Base-by-base conservation (phyloP, 2,888 invertebrate genomes). In the Micoletzkya japonica region DNA sequence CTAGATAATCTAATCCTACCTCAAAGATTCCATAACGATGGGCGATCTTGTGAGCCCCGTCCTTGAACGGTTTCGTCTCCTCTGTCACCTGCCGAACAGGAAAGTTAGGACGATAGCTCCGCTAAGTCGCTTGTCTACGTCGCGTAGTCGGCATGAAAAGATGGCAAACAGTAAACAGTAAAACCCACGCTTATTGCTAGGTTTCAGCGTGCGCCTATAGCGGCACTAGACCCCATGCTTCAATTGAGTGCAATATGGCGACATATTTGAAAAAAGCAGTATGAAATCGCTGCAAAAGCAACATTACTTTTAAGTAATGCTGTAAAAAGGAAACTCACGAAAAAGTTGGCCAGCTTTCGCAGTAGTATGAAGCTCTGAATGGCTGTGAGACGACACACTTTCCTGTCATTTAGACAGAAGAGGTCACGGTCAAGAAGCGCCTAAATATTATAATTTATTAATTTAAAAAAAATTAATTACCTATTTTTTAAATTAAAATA, bases 371-470 rank as follows among this genome's bases (percentile, higher is more conserved):
- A 54, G 26, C 54, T 66, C 32, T 66, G 64, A 7, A 66, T 66
- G 20, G 52, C 36, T 3, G 64, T 24, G 26, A 66, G 64, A n/a
- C 64, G 52, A 10, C 64, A 66, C 10, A 54, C 54, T 28, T 54
- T 44, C n/a, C 75, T 71, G 60, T 77, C 78, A 10, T 70, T 44
- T 30, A 79, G 66, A 64, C 74, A 59, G 60, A 77, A 79, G 0
- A 79, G 36, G 28, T 79, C 77, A 30, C 70, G 74, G 58, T 79
- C 79, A 10, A 79, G 34, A 60, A 74, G 64, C 37, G 52, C 50
- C 59, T 79, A 74, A 49, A 50, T 1, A 6, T 17, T 17, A 44
- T 3, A 1, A 24, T 26, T 26, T 4, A 20, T n/a, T n/a, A n/a
- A n/a, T n/a, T n/a, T n/a, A n/a, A 39, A 59, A 2, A 58, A 54